Evolutionary conservation across 1,140 invertebrate species (phyloP).

Genomic region (Hyphantria cunea): DNA sequence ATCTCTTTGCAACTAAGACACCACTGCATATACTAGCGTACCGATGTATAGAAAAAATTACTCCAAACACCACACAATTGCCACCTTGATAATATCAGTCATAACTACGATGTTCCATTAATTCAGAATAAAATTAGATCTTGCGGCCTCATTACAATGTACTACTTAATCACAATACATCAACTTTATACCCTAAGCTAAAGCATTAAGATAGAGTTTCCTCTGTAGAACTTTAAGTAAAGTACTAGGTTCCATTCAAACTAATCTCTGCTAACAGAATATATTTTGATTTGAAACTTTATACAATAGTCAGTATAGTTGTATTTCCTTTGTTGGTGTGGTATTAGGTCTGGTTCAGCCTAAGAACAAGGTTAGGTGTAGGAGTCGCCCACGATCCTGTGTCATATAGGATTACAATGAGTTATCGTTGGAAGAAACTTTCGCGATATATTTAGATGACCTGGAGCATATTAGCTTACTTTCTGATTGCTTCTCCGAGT

Average conservation of each 20-base stretch:
- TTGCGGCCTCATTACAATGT: slow-evolving; percentile 5
- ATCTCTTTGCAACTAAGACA: no score
- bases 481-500: no score
- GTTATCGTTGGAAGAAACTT: neutral
- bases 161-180: neutral
- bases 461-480: no score
- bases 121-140: slow-evolving; percentile 14
- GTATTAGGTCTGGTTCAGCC: neutral
- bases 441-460: neutral
- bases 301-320: neutral
- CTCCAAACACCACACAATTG: no score
- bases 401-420: neutral
- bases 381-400: neutral
- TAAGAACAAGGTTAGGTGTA: neutral
- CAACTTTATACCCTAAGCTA: neutral
- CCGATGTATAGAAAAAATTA: no score
- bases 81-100: no score
- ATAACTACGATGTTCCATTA: no score
- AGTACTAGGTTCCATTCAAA: no score
- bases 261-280: no score
- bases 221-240: no score
- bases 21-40: no score
- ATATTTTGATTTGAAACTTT: slow-evolving; percentile 3
- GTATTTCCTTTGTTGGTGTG: neutral
- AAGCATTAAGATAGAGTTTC: no score